phyloP scores from a whole-genome alignment of 2,797 vertebrate species.

The Mareca penelope region DNA sequence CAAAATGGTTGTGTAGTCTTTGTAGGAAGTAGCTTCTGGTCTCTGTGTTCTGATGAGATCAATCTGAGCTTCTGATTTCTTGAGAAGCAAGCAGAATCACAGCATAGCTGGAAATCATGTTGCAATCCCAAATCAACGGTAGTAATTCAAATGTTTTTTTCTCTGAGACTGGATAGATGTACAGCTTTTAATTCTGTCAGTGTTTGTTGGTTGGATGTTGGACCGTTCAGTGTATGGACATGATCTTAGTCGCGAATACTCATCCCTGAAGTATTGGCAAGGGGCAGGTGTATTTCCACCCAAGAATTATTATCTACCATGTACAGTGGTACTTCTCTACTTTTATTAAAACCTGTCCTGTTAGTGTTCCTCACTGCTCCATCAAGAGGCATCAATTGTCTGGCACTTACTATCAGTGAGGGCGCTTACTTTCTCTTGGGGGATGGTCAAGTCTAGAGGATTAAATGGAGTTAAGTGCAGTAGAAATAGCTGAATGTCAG shows the following conservation, averaged over 20 bases:
- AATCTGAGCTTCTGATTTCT: background rate
- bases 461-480: constrained; percentile 31
- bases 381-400: constrained; percentile 30
- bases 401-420: constrained; percentile 66
- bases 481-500: constrained; percentile 30
- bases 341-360: background rate
- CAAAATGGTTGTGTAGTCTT: background rate
- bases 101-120: background rate
- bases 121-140: background rate
- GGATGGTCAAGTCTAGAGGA: constrained; percentile 70
- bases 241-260: background rate
- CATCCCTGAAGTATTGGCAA: background rate
- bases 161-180: background rate
- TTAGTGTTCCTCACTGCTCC: background rate
- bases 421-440: constrained; percentile 35
- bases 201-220: background rate
- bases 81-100: background rate
- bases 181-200: background rate
- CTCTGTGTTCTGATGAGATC: background rate
- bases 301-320: background rate
- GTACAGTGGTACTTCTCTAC: background rate
- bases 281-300: background rate
- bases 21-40: background rate
- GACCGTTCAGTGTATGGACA: background rate
- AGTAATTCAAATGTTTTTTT: background rate